phyloP scores from a whole-genome alignment of 2,797 vertebrate genomes.

The Typhlichthys subterraneus region DNA sequence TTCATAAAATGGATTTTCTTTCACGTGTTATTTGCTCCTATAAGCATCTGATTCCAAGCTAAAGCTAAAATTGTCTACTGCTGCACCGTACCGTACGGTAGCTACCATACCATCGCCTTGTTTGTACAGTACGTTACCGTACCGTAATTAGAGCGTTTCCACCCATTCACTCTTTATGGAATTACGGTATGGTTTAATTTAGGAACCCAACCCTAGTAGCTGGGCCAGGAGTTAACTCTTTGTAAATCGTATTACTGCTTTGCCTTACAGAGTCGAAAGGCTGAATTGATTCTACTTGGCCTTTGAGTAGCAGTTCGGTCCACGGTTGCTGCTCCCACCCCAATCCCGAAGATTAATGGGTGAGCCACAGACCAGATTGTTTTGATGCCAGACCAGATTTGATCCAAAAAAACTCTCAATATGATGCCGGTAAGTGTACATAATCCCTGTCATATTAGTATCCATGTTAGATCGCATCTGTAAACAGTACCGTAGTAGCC shows the following conservation, averaged over 20 bases:
- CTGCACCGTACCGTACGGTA: background rate
- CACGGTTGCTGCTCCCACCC: slow-evolving; percentile 24
- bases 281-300: slow-evolving; percentile 56
- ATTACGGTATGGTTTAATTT: background rate
- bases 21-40: background rate
- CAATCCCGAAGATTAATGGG: slow-evolving; percentile 33
- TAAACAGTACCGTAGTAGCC: background rate
- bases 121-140: slow-evolving; percentile 34
- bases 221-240: too few relatives aligned
- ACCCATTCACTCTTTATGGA: background rate
- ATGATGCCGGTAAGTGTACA: slow-evolving; percentile 74
- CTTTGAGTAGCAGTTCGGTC: slow-evolving; percentile 41
- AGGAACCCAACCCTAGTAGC: too few relatives aligned
- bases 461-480: background rate
- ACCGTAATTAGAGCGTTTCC: slow-evolving; percentile 26
- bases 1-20: background rate
- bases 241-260: background rate
- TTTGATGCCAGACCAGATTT: slow-evolving; percentile 49
- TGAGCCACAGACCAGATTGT: slow-evolving; percentile 16
- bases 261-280: slow-evolving; percentile 45
- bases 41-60: slow-evolving; percentile 21
- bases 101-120: slow-evolving; percentile 38
- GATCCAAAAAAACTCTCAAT: slow-evolving; percentile 52
- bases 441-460: background rate
- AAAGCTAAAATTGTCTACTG: slow-evolving; percentile 24